These are phyloP conservation scores for Cerceris rybyensis DNA, from an alignment of 2,888 invertebrate species.

Conservation along the genomic window DNA sequence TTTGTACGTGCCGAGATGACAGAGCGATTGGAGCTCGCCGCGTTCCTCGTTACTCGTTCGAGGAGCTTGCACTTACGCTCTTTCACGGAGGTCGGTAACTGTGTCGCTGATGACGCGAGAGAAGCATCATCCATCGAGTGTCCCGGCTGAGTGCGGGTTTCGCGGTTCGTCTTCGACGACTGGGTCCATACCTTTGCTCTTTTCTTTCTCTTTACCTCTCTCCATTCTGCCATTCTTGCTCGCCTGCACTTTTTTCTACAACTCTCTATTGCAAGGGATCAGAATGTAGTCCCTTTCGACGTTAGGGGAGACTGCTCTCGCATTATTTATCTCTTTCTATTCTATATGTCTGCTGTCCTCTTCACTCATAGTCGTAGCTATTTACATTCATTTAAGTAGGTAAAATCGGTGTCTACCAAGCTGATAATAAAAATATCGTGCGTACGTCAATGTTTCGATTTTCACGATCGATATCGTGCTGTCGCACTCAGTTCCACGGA, in stretches of 20 bases:
- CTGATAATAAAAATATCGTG: too few species aligned
- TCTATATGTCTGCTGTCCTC: too few species aligned
- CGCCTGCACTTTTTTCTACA: conserved; percentile 13
- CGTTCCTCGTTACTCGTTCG: conserved; percentile 43
- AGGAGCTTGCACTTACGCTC: conserved; percentile 31
- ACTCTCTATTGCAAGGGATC: too few species aligned
- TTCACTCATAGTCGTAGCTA: too few species aligned
- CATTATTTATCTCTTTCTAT: too few species aligned
- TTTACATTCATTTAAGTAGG: too few species aligned
- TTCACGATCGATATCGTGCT: too few species aligned
- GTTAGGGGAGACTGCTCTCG: too few species aligned
- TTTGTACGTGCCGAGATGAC: not conserved
- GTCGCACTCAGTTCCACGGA: too few species aligned
- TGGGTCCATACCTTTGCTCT: conserved; percentile 28
- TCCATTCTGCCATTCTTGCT: not conserved
- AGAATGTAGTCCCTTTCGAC: too few species aligned
- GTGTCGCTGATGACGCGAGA: conserved; percentile 61
- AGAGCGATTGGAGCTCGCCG: not conserved
- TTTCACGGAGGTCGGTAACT: conserved; percentile 38
- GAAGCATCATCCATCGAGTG: conserved; percentile 59
- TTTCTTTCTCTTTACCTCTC: conserved; percentile 19
- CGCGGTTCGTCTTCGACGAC: conserved; percentile 35
- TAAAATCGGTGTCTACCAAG: too few species aligned
- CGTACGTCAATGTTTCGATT: too few species aligned
- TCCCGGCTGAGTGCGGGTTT: conserved; percentile 21